phyloP scores from a whole-genome alignment of 2,888 invertebrate genomes.

The Perithous albicinctus region DNA sequence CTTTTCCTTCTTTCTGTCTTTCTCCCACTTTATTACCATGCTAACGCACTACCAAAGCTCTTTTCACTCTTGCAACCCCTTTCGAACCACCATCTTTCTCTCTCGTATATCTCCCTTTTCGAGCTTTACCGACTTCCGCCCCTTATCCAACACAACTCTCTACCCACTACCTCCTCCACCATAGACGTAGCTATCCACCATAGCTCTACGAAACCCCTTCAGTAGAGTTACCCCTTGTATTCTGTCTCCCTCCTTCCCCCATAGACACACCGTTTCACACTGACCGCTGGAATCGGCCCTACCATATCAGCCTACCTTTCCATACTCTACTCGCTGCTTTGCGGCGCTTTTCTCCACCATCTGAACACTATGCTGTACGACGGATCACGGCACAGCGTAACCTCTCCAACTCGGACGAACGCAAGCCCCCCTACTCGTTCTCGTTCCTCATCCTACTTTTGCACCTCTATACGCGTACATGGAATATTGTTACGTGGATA shows the following conservation, averaged over 20 bases:
- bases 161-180: slow-evolving; percentile 56
- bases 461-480: slow-evolving; percentile 41
- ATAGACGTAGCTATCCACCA: slow-evolving; percentile 58
- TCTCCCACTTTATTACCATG: slow-evolving; percentile 58
- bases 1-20: slow-evolving; percentile 59
- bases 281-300: slow-evolving; percentile 33
- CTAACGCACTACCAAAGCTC: slow-evolving; percentile 46
- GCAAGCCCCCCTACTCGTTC: slow-evolving; percentile 33
- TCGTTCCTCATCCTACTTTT: slow-evolving; percentile 18
- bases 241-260: not conserved
- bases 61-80: slow-evolving; percentile 35
- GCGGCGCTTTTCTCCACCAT: slow-evolving; percentile 56
- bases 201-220: slow-evolving; percentile 58
- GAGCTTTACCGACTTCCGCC: slow-evolving; percentile 65
- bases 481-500: slow-evolving; percentile 81
- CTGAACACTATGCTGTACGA: slow-evolving; percentile 58
- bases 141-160: slow-evolving; percentile 62
- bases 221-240: slow-evolving; percentile 23
- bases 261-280: slow-evolving; percentile 40
- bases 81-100: slow-evolving; percentile 31
- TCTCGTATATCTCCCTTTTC: slow-evolving; percentile 57
- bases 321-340: slow-evolving; percentile 32
- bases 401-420: slow-evolving; percentile 37
- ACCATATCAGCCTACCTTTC: slow-evolving; percentile 48
- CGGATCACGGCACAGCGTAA: slow-evolving; percentile 51